Evolutionary conservation across 2,797 vertebrate species (phyloP), one percentile per base, ranked within the genome.

Genomic region (Neostethus bicornis): DNA sequence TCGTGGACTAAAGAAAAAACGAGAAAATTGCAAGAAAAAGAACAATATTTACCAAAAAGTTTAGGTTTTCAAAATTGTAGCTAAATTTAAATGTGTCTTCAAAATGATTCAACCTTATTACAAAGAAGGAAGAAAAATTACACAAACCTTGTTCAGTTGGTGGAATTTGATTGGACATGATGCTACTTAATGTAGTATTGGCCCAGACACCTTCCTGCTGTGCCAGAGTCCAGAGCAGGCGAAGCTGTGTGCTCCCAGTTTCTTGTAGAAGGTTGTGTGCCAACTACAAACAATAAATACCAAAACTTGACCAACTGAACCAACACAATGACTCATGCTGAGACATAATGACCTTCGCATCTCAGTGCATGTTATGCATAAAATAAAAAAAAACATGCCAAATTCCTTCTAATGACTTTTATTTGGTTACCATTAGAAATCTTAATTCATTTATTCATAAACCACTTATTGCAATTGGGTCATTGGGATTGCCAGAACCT

Each of bases 201-300:
- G 94, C 94, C 97, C 97, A 99, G 59, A 94, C 92, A 43, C 96
- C 95, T 54, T 90, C 92, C 88, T 98, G 94, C 89, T 95, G 93
- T 43, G 93, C 95, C 84, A 99, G 85, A 50, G 88, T 90, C 79
- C 92, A 92, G 83, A 99, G 93, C 87, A 94, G 90, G 63, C 91
- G 89, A 75, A 99, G 94, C 83, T 98, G 96, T 61, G 80, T 90
- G 86, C 93, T 96, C 81, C 95, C 97, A 87, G 91, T 94, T 88
- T 95, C 94, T 90, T 94, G 92, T 90, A 98, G 92, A 79, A 94
- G 93, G 87, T 92, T 76, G 90, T 98, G 95, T 86, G 96, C 95
- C 86, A 92, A 89, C 97, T 99, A 83, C 26, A 85, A 80, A 53
- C 13, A 63, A 80, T 41, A 60, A 61, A 66, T 57, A 42, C 57